Percentiles rank a stretch among this genome's conserved stretches.
phyloP scores from a whole-genome alignment of 2,888 invertebrate genomes.

The Serrognathus titanus region DNA sequence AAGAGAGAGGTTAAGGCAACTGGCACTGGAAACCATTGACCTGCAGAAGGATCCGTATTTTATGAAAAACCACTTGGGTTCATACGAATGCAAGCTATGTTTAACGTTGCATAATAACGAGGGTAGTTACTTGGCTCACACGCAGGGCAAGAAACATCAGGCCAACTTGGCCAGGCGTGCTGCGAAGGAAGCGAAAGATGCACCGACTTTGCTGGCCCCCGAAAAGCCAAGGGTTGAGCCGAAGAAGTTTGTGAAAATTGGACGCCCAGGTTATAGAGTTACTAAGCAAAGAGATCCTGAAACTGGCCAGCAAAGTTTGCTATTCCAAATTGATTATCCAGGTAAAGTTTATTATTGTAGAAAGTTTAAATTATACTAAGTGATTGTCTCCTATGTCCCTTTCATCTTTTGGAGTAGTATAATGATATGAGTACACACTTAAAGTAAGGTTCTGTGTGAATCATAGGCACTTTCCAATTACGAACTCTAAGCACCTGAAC shows the following conservation, averaged over 20 bases:
- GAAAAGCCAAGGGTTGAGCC: constrained; percentile 96
- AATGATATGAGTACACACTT: too few relatives aligned
- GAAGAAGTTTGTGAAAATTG: constrained; percentile 99
- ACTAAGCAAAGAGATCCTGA: constrained; percentile 97
- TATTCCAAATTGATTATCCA: constrained; percentile 96
- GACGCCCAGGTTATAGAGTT: constrained; percentile 96
- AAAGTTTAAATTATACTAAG: neutral
- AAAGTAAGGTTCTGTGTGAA: too few relatives aligned
- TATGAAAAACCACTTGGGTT: constrained; percentile 97
- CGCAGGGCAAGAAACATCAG: constrained; percentile 99
- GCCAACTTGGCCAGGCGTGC: constrained; percentile 96
- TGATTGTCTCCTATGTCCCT: neutral
- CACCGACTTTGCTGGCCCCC: constrained; percentile 89
- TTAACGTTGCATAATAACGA: constrained; percentile 98
- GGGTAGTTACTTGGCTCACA: constrained; percentile 97
- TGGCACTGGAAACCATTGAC: constrained; percentile 98
- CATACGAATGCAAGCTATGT: constrained; percentile 98
- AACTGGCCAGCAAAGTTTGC: constrained; percentile 90
- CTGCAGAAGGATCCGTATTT: constrained; percentile 99
- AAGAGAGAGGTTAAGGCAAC: constrained; percentile 88
- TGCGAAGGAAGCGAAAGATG: constrained; percentile 97
- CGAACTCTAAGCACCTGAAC: too few relatives aligned
- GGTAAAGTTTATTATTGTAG: constrained; percentile 44
- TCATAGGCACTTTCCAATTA: too few relatives aligned
- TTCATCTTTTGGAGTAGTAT: neutral